Conservation (phyloP, 2,113 vertebrate genomes). For the Centropristis striata region DNA sequence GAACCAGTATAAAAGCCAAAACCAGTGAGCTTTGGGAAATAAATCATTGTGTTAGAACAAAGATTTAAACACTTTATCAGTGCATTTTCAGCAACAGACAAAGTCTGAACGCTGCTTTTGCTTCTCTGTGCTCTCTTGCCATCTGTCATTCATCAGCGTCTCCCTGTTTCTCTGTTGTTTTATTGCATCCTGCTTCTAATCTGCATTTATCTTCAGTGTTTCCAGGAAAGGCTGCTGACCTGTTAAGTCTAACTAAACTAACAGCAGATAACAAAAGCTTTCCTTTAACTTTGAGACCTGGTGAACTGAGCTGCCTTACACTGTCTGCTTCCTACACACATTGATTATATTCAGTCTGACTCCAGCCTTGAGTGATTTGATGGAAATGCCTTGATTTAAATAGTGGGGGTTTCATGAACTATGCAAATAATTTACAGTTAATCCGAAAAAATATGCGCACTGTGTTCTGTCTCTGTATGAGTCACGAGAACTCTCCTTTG, state of each 20-base stretch:
- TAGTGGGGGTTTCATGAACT: neutral
- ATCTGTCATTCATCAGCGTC: constrained; percentile 2
- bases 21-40: no score
- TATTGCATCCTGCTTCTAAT: constrained; percentile 1
- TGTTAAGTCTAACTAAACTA: neutral
- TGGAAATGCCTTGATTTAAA: neutral
- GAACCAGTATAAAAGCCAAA: no score
- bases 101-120: neutral
- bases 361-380: constrained; percentile 3
- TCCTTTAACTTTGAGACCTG: neutral
- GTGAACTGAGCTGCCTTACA: neutral
- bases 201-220: constrained; percentile 9
- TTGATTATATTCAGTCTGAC: neutral
- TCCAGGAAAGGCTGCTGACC: constrained; percentile 7
- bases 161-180: neutral
- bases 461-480: neutral
- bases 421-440: constrained; percentile 40
- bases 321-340: constrained; percentile 25
- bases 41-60: neutral
- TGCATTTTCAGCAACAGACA: neutral
- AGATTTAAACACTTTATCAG: neutral
- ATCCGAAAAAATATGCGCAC: neutral
- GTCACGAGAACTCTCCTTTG: neutral
- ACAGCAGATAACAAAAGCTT: constrained; percentile 8
- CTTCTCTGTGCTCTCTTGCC: constrained; percentile 1